A percentile compares a stretch with the other conserved stretches of the same genome.
These are phyloP conservation scores for Tinea semifulvella DNA, from an alignment of 2,888 invertebrate genomes.

Conservation along the genomic window DNA sequence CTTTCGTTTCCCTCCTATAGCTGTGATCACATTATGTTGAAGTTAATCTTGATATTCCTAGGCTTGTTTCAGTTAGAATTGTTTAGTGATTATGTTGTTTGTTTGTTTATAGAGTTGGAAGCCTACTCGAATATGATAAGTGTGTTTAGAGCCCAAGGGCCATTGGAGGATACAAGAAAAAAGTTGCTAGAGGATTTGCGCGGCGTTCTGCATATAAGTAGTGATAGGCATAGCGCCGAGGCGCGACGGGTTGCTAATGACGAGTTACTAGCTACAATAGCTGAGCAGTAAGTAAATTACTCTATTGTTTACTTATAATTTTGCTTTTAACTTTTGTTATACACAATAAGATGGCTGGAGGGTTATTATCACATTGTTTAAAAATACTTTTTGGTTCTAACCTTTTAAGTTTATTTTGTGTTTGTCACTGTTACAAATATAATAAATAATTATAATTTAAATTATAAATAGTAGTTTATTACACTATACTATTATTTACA, in stretches of 20 bases:
- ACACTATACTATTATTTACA: too few species aligned
- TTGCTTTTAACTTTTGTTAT: neutral
- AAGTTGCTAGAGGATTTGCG: slow-evolving; percentile 86
- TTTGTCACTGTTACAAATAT: too few species aligned
- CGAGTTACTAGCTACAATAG: slow-evolving; percentile 87
- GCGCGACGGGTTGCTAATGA: slow-evolving; percentile 91
- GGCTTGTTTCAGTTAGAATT: neutral
- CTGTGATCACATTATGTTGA: slow-evolving; percentile 20
- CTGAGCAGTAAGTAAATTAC: slow-evolving; percentile 80
- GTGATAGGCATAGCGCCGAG: slow-evolving; percentile 92
- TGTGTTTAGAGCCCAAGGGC: slow-evolving; percentile 92
- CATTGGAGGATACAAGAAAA: slow-evolving; percentile 83
- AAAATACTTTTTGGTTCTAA: neutral
- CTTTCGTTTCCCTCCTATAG: slow-evolving; percentile 64
- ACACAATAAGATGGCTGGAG: neutral
- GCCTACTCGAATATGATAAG: slow-evolving; percentile 91
- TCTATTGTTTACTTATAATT: slow-evolving; percentile 6
- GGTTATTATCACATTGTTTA: too few species aligned
- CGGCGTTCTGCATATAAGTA: slow-evolving; percentile 83
- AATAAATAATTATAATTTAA: slow-evolving; percentile 1
- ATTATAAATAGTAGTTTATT: neutral
- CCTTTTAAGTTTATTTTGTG: slow-evolving; percentile 2
- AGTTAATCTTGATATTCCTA: neutral
- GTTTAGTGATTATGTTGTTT: slow-evolving; percentile 18
- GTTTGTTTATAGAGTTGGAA: slow-evolving; percentile 80